A percentile compares a stretch with the other conserved stretches of the same genome.
phyloP scores from a whole-genome alignment of 2,797 vertebrate genomes.

The Eulemur coronatus region DNA sequence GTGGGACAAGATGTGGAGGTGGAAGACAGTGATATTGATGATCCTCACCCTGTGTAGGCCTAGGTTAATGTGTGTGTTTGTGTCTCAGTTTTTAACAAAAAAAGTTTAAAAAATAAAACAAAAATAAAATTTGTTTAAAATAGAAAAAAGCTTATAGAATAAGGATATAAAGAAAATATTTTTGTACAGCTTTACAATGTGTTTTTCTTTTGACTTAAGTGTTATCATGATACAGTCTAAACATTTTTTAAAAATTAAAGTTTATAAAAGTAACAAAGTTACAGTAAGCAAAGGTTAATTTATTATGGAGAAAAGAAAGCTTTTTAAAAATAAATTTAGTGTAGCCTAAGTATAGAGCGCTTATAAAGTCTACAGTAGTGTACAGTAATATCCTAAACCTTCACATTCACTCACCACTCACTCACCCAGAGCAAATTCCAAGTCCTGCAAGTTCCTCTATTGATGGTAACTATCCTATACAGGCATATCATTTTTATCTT shows the following conservation, averaged over 20 bases:
- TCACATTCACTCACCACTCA: neutral
- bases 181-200: neutral
- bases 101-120: neutral
- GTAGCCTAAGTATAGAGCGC: neutral
- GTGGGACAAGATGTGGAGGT: neutral
- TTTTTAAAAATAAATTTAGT: neutral
- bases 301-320: neutral
- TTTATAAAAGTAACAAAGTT: neutral
- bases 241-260: neutral
- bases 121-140: neutral
- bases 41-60: neutral
- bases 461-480: neutral
- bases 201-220: neutral
- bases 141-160: neutral
- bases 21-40: neutral
- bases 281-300: neutral
- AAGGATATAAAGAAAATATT: neutral
- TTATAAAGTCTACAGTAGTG: neutral
- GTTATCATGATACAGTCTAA: neutral
- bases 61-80: neutral
- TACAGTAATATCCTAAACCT: neutral
- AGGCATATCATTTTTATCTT: neutral
- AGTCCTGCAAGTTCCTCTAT: neutral
- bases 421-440: neutral
- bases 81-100: neutral